These are phyloP conservation scores for Apis cerana DNA, from an alignment of 1,140 invertebrate species.

Conservation along the genomic window DNA sequence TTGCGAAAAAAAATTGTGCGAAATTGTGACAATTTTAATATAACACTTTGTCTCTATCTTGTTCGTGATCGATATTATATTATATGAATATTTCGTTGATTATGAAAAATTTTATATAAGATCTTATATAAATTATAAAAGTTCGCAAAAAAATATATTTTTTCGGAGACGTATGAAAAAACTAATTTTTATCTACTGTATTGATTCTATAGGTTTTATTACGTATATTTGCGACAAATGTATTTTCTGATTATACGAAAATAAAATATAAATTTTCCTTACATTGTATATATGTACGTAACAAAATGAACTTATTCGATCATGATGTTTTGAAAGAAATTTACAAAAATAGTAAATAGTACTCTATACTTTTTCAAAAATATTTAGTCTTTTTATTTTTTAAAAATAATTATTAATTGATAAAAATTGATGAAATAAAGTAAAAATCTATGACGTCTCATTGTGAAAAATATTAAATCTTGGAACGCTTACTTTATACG, in stretches of 20 bases:
- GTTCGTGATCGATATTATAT: background rate
- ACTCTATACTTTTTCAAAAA: no score
- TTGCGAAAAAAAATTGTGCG: background rate
- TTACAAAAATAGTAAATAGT: background rate
- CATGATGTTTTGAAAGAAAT: background rate
- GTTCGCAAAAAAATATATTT: background rate
- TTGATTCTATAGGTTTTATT: background rate
- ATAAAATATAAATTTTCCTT: slow-evolving; percentile 9
- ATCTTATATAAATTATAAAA: background rate
- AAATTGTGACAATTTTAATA: background rate
- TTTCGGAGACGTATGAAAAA: background rate
- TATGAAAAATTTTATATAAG: slow-evolving; percentile 2
- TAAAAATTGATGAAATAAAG: background rate
- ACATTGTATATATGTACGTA: slow-evolving; percentile 24
- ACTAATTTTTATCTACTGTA: background rate
- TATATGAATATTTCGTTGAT: background rate
- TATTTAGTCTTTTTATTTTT: no score
- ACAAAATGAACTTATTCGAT: background rate
- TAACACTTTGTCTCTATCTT: background rate
- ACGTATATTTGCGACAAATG: background rate
- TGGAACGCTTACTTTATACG: slow-evolving; percentile 12
- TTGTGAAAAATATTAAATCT: background rate
- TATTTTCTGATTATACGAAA: background rate
- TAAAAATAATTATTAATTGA: no score
- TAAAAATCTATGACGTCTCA: background rate